Base-by-base conservation (phyloP, 2,797 vertebrate genomes). In the Tokudaia tokunoshimensis region DNA sequence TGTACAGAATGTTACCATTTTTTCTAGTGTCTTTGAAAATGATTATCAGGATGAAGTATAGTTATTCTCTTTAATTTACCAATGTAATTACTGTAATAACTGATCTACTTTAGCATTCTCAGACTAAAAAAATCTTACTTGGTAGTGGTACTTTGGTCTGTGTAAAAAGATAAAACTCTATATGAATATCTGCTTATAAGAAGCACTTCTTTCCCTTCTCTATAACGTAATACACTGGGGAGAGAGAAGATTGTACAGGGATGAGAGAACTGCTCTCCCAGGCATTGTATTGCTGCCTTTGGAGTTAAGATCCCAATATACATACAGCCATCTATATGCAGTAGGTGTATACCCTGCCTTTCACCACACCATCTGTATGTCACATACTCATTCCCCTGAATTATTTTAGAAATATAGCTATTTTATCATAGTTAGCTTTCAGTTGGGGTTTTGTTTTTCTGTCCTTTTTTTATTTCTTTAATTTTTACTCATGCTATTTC, bases 61-160 rank as follows among this genome's bases (percentile, higher is more conserved):
- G 37, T 92, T 94, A 72, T 94, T 94, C 1, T 88, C 55, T 85
- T 96, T 92, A 92, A 88, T 78, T 41, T 9, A 41, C 92, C 52
- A 88, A 89, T 94, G 78, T 50, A 94, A 52, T 70, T 78, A 59
- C 34, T 24, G 19, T 88, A 91, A 91, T 67, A 67, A 44, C 84
- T 95, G 76, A 96, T 24, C 44, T 88, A 34, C 67, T 90, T n/a
- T 88, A 93, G 47, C 26, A 78, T 94, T 78, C 52, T 59, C 74
- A 47, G 55, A 91, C 88, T 91, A 70, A 89, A 89, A 89, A 94
- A 85, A 0, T 72, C 26, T 91, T 44, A 88, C 59, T 52, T 93
- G 26, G 3, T 55, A 63, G 37, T 95, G 29, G 61, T 89, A 41
- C n/a, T 90, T 94, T 81, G 20, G 8, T 93, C 50, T 81, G 59